These are phyloP conservation scores for Eurosta solidaginis DNA, from an alignment of 1,140 invertebrate genomes.

Conservation along the genomic window DNA sequence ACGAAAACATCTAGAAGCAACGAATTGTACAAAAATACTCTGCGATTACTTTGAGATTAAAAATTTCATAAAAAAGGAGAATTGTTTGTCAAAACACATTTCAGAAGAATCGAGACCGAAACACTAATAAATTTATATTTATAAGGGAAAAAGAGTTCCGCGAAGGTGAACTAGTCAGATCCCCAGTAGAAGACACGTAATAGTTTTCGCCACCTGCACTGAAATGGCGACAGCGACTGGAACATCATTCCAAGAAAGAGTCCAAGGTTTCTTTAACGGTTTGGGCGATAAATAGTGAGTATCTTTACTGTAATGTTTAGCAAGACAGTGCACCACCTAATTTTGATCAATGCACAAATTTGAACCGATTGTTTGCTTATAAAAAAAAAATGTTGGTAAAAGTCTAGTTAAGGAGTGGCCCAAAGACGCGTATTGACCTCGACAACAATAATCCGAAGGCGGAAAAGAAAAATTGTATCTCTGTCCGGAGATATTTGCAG, in stretches of 20 bases:
- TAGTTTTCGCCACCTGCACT: neutral
- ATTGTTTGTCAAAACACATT: neutral
- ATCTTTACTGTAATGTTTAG: neutral
- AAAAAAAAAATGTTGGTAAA: too few relatives aligned
- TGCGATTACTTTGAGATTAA: constrained; percentile 38
- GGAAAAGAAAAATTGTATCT: too few relatives aligned
- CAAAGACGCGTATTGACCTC: too few relatives aligned
- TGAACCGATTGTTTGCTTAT: too few relatives aligned
- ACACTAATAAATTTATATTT: neutral
- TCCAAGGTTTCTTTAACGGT: constrained; percentile 46
- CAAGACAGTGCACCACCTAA: too few relatives aligned
- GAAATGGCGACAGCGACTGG: neutral
- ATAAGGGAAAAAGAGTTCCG: neutral
- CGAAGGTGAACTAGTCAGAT: neutral
- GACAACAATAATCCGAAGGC: too few relatives aligned
- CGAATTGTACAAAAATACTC: neutral
- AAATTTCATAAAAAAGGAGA: constrained; percentile 35
- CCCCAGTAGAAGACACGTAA: neutral
- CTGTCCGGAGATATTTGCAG: too few relatives aligned
- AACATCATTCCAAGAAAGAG: constrained; percentile 42
- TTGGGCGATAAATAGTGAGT: constrained; percentile 51
- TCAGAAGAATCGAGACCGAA: neutral
- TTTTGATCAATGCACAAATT: too few relatives aligned
- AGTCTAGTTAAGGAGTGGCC: too few relatives aligned
- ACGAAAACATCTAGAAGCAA: constrained; percentile 8